Evolutionary conservation across 2,113 vertebrate species (phyloP), one percentile per base, ranked within the genome.

Genomic region (Calyptommatus sinebrachiatus): DNA sequence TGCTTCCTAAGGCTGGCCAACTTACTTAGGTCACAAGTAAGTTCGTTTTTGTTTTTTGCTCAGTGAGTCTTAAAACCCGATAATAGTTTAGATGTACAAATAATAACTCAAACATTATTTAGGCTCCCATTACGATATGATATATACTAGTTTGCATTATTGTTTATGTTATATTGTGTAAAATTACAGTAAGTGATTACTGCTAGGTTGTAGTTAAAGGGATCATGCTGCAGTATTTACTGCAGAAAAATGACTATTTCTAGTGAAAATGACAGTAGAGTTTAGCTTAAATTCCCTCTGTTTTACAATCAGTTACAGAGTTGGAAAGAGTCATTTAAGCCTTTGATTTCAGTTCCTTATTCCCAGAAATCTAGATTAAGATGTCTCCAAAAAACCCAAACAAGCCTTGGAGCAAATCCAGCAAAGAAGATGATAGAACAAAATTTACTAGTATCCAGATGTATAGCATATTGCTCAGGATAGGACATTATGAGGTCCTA

Each of bases 21-120:
- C 73, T 73, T 76, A 29, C 35, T 0, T 60, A n/a, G 29, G 41
- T 71, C 6, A 53, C 63, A 69, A 45, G 8, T 71, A 1, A 29
- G 68, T 11, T 60, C 11, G 1, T n/a, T 61, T 65, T 57, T 16
- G 18, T 29, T 24, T 84, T 50, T 81, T 70, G 57, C 41, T 31
- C 81, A 85, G 24, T 1, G n/a, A 62, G 2, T 11, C 11, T 31
- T 45, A 71, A 86, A 80, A 66, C 20, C 53, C 85, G 5, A 41
- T 77, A n/a, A 8, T 74, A 69, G 50, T 84, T 89, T 81, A 61
- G 46, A 48, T 22, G 20, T 57, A 18, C 11, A 16, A 69, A 18
- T 46, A 73, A 63, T 35, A 62, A 81, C 73, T 57, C 41, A 81
- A 86, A 79, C 78, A 22, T 4, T 70, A 78, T 63, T 73, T 67